Base-by-base conservation (phyloP, 2,797 vertebrate genomes). In the Huso huso region DNA sequence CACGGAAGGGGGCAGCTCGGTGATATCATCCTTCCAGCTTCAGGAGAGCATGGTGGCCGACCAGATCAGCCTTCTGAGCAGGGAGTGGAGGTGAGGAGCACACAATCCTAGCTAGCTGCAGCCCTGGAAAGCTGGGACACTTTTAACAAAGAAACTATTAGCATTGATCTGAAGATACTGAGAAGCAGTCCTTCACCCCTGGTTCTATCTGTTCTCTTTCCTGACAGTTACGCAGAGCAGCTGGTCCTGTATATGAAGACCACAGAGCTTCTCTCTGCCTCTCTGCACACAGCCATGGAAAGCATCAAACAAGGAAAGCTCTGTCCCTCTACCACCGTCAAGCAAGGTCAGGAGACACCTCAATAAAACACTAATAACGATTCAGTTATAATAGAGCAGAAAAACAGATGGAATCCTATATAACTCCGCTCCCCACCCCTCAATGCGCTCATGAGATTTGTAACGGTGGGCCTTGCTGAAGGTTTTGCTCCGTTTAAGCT, bases 11-110 rank as follows among this genome's bases (percentile, higher is more conserved):
- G 75, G 79, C 62, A 73, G 68, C 51, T 83, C 89, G 0, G 89
- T 89, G 52, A 74, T 87, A 8, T 78, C 87, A 0, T 95, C 95
- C 61, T 91, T 90, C 80, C 89, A 93, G 66, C 90, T 94, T 73
- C 94, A 95, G 82, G 94, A 96, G 84, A 98, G 95, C 1, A 53
- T 94, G 69, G 92, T 99, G 82, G 91, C 94, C 0, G 96, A 99
- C 86, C 97, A 96, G 86, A 99, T 99, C 82, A 99, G 96, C 78
- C 90, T 94, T 5, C 88, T 99, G 71, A 99, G 93, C 83, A 81
- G 76, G 68, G 95, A 99, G 72, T 99, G 97, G 97, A 95, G 93
- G 95, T 97, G 70, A 86, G 83, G 60, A 72, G 50, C 8, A 11
- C 23, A 2, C 23, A 37, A 37, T 2, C 23, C 23, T 37, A 37